Evolutionary conservation across 2,888 invertebrate species (phyloP), one percentile per base, ranked within the genome.

Genomic region (Loripinus fragilis): DNA sequence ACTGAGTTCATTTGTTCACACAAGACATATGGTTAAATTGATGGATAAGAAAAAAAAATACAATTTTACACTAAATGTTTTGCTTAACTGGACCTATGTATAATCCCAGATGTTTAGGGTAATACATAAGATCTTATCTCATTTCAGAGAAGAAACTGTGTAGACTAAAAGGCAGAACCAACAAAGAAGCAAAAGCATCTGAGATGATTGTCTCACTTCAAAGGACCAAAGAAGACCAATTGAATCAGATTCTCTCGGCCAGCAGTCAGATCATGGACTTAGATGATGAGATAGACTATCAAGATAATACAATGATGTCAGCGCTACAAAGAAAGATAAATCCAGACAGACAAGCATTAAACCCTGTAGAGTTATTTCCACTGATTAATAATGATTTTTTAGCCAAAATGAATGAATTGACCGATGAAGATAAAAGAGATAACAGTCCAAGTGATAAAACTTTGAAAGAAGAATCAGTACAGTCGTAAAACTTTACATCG

Each of bases 291-390:
- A 38, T 23, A 33, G 45, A n/a, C 50, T 64, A 75, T 15, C 64
- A 41, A n/a, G 74, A 71, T 55, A 66, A 64, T 15, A 67, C 83
- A 33, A 48, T 80, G 15, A 35, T 74, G 25, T 65, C 52, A 28
- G 66, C 78, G n/a, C 20, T 83, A 48, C 83, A 83, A 42, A 73
- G 83, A 33, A 80, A 65, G 60, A 25, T 83, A 28, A 76, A 83
- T 45, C 83, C 83, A 52, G 83, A 83, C 35, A 76, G 71, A 72
- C 83, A 83, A 48, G 78, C 83, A 20, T 30, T 83, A 35, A 80
- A 76, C 71, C 78, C 74, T 50, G 71, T 71, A 23, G 83, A 83
- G 65, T 42, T 83, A 17, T 48, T 73, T 8, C 83, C 83, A 30
- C 60, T 83, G 20, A 60, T 83, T 25, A 33, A 80, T 20, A 75